These are phyloP conservation scores for Eulithis prunata DNA, from an alignment of 2,888 invertebrate genomes.

Conservation along the genomic window DNA sequence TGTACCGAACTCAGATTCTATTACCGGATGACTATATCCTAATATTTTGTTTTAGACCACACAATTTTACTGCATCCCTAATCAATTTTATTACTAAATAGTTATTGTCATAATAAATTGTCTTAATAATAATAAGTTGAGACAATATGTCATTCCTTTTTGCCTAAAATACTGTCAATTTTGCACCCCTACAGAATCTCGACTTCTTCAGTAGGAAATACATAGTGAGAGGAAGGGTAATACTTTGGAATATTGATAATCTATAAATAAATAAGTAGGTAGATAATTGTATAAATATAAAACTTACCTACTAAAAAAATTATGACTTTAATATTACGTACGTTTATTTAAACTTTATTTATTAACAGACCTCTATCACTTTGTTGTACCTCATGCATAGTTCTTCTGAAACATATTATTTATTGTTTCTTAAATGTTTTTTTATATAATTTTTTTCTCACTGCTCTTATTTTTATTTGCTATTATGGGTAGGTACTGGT, in stretches of 20 bases:
- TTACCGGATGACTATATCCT: neutral
- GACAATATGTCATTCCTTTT: neutral
- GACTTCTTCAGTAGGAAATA: constrained; percentile 12
- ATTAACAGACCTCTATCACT: neutral
- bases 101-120: no score
- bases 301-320: neutral
- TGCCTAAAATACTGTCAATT: neutral
- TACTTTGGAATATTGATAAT: neutral
- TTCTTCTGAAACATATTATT: neutral
- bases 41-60: no score
- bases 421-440: no score
- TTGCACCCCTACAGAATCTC: constrained; percentile 21
- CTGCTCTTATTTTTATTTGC: no score
- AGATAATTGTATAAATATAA: neutral
- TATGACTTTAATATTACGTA: neutral
- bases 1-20: neutral
- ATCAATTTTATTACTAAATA: no score
- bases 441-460: no score
- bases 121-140: no score
- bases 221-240: constrained; percentile 6
- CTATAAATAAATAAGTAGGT: neutral
- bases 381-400: neutral
- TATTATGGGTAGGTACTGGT: no score
- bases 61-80: no score
- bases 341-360: no score